Evolutionary conservation across 35 echinoderm and acorn worm species (phyloP), one percentile per base, ranked within the genome.

Genomic region (Eucidaris tribuloides): DNA sequence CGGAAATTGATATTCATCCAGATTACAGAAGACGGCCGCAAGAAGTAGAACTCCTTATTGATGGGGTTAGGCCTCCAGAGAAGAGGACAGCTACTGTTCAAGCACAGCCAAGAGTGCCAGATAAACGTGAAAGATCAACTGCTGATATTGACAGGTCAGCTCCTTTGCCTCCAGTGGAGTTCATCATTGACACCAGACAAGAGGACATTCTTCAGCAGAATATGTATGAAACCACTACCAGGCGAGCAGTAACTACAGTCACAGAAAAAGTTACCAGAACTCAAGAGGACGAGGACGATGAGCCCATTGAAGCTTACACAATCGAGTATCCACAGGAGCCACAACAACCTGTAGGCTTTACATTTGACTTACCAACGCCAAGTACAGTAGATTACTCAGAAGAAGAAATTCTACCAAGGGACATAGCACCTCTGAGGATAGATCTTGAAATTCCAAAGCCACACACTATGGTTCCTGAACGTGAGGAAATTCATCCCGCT

Each of bases 291-390:
- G 68, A 74, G 37, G 68, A 74, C 14, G n/a, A 38, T 9, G 68
- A 74, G 44, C 68, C 68, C 23, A 44, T 74, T 6, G 68, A 74
- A 44, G 25, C 29, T 5, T 74, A 74, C 68, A 42, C 68, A 6
- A 74, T 74, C 37, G 68, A 74, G 37, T 74, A 74, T 74, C 68
- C 68, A 17, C 34, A 74, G 40, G 68, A 74, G 37, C 68, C 68
- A 44, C 38, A 40, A 40, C 29, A 36, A 23, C 68, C 68, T 3
- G 37, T 74, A 6, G 68, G 37, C 44, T 74, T 74, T 40, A 42
- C 68, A 38, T 41, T 74, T 43, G 68, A 74, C 68, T 32, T 74
- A 36, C 68, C 68, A 74, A 74, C 68, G 38, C 68, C 68, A 74
- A 74, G 68, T 44, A 27, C 68, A 41, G 68, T 74, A 42, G 68